These are phyloP conservation scores for Microcaecilia unicolor DNA, from an alignment of 2,797 vertebrate genomes.

Conservation along the genomic window DNA sequence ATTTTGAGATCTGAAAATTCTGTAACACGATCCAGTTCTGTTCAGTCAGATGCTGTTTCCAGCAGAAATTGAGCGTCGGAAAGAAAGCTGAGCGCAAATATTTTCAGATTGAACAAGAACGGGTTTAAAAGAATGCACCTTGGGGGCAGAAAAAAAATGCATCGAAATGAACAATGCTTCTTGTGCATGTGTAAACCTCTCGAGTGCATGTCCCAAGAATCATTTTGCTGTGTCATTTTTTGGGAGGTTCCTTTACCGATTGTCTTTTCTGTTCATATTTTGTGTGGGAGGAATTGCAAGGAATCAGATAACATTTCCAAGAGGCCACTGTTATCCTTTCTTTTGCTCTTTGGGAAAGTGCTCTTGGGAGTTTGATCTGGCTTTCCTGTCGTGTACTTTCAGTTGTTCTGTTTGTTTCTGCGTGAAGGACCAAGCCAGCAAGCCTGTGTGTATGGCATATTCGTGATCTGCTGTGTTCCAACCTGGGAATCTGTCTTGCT, in stretches of 20 bases:
- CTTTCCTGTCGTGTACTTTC: conserved; percentile 36
- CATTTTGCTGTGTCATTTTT: conserved; percentile 15
- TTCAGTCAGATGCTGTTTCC: too few relatives aligned
- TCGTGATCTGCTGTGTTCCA: conserved; percentile 34
- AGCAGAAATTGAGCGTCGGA: too few relatives aligned
- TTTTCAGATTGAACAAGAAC: too few relatives aligned
- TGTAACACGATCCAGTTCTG: too few relatives aligned
- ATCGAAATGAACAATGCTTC: conserved; percentile 9
- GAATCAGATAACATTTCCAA: conserved; percentile 24
- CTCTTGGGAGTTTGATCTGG: conserved; percentile 14
- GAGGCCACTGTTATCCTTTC: conserved; percentile 6
- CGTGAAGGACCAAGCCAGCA: conserved; percentile 18
- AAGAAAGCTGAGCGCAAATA: too few relatives aligned
- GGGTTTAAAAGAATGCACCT: too few relatives aligned
- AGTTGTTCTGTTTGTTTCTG: too few relatives aligned
- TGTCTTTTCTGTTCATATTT: conserved; percentile 29
- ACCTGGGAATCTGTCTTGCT: conserved; percentile 31
- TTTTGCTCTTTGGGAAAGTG: conserved; percentile 14
- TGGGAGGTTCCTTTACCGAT: conserved; percentile 29
- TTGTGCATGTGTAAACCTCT: conserved; percentile 31
- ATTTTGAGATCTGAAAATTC: too few relatives aligned
- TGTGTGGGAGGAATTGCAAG: conserved; percentile 17
- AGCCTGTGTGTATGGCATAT: conserved; percentile 37
- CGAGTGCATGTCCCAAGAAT: conserved; percentile 31
- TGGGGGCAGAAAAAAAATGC: too few relatives aligned